Evolutionary conservation across 2,797 vertebrate genomes (phyloP), one percentile per base, ranked within the genome.

Genomic region (Phrynocephalus vlangalii): DNA sequence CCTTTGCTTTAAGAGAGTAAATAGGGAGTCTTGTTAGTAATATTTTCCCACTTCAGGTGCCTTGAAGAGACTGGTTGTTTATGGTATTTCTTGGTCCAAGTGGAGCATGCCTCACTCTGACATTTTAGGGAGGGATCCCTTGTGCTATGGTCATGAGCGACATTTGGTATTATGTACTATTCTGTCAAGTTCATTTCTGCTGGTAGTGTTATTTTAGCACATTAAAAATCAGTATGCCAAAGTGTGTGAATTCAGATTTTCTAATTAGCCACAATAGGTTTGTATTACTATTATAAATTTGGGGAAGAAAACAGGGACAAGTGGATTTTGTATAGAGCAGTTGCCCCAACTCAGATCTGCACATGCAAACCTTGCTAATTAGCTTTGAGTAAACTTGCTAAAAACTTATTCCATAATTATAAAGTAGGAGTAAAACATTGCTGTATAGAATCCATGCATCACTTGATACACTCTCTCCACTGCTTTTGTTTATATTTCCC

Each of bases 371-470:
- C 44, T 28, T 60, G 20, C 1, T 89, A 67, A 76, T 93, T 81
- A 73, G 7, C 83, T 91, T 92, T 86, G 87, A 56, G 9, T 13
- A 56, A 56, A 56, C 52, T 56, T 72, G 38, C 66, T 75, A 75
- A 78, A 78, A 87, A 85, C 52, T 79, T 24, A 66, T 88, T 94
- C 88, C n/a, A 76, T 90, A 75, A 84, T 87, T 94, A 15, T 85
- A 87, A 79, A 88, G 92, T 90, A 83, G 38, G 89, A 71, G 92
- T 91, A 87, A 89, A 88, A 92, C n/a, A 89, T 77, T 86, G 87
- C 15, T 8, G n/a, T 66, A 33, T 26, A 28, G 3, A 38, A 33
- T 82, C 7, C 1, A 79, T 13, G n/a, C 22, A 79, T 88, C 79
- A 24, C 10, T 20, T 26, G 1, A 56, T 22, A 79, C 20, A 18